Percentiles rank a stretch among this genome's conserved stretches.
Conservation (phyloP, 2,113 vertebrate genomes). For the Todiramphus saurophagus region DNA sequence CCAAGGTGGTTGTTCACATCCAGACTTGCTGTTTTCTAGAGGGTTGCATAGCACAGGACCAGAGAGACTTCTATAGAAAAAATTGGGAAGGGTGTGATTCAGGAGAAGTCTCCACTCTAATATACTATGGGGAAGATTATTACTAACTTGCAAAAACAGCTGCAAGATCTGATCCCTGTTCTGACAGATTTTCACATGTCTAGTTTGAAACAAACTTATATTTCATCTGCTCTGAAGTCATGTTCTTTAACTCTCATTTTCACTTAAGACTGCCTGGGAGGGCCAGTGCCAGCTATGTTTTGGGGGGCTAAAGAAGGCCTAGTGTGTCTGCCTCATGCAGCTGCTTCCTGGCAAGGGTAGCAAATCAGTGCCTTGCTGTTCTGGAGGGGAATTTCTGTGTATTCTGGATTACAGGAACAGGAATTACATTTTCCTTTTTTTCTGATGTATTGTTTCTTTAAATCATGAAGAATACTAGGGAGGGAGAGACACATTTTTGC, state of each 20-base stretch:
- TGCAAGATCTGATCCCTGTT: not conserved
- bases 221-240: not conserved
- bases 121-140: not conserved
- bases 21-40: rapidly evolving
- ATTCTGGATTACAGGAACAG: slow-evolving; percentile 13
- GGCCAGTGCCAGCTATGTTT: not conserved
- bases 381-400: not conserved
- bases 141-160: not conserved
- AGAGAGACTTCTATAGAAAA: not conserved
- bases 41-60: rapidly evolving
- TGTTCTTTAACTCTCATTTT: not conserved
- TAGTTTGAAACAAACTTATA: not conserved
- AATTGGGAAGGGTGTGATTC: not conserved
- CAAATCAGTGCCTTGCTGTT: not conserved
- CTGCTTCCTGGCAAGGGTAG: not conserved
- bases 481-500: not conserved
- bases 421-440: not conserved
- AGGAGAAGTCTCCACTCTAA: not conserved
- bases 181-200: not conserved
- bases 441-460: not conserved
- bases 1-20: not conserved
- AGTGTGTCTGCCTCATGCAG: not conserved
- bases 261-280: not conserved
- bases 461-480: not conserved
- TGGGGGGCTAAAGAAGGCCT: not conserved